These are phyloP conservation scores for Trididemnum clinides DNA, from an alignment of 23 tunicate genomes.

Conservation along the genomic window DNA sequence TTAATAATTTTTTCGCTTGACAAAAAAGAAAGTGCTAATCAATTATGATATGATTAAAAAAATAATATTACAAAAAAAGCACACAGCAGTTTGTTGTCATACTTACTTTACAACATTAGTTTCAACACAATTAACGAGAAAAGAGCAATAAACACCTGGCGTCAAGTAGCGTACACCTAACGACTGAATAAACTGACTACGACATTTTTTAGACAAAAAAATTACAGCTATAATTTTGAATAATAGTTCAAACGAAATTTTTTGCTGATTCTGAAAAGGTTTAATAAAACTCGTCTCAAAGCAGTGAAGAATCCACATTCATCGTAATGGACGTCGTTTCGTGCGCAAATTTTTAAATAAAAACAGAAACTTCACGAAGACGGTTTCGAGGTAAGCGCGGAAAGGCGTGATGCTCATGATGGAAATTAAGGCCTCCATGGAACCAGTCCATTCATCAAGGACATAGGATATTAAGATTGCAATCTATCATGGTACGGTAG, in stretches of 20 bases:
- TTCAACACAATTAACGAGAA: too few species aligned
- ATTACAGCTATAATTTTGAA: background rate
- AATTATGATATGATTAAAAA: too few species aligned
- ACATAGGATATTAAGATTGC: conserved; percentile 74
- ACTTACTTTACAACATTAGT: too few species aligned
- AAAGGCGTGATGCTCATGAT: conserved; percentile 89
- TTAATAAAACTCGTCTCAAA: conserved; percentile 38
- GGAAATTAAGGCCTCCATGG: conserved; percentile 92
- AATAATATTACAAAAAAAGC: too few species aligned
- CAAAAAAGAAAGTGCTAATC: too few species aligned
- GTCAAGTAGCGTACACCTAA: too few species aligned
- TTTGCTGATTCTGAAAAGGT: conserved; percentile 42
- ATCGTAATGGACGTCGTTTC: conserved; percentile 70
- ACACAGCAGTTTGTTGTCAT: too few species aligned
- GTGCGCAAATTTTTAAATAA: conserved; percentile 62
- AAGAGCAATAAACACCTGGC: too few species aligned
- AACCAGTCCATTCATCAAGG: conserved; percentile 93
- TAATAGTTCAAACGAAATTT: background rate
- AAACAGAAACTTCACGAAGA: conserved; percentile 59
- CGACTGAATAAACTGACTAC: too few species aligned
- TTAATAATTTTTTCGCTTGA: too few species aligned
- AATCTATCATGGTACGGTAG: conserved; percentile 77
- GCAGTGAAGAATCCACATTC: conserved; percentile 60
- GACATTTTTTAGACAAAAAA: too few species aligned
- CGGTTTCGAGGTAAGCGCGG: conserved; percentile 85